A percentile compares a stretch with the other conserved stretches of the same genome.
phyloP scores from a whole-genome alignment of 1,140 invertebrate genomes.

The Drosophila ohnishii region DNA sequence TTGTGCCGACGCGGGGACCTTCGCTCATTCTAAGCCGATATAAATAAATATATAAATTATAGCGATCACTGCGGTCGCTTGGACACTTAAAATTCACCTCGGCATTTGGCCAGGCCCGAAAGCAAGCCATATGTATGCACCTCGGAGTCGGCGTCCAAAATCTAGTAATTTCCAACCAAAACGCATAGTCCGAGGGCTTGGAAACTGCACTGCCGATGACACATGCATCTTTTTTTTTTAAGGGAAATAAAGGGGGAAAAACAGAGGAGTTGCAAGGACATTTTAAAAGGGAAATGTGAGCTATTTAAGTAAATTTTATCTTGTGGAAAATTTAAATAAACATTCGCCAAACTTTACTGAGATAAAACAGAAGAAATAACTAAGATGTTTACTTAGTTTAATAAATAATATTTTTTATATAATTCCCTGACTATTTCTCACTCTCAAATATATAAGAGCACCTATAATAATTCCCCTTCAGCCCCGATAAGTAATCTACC shows the following conservation, averaged over 20 bases:
- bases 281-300: neutral
- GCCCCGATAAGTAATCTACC: neutral
- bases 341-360: neutral
- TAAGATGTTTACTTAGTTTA: too few relatives aligned
- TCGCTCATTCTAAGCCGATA: conserved; percentile 45
- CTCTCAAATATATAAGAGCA: neutral
- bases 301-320: neutral
- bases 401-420: too few relatives aligned
- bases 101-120: conserved; percentile 37
- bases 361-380: too few relatives aligned
- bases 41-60: conserved; percentile 17
- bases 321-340: neutral
- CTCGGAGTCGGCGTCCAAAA: conserved; percentile 21
- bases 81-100: conserved; percentile 65
- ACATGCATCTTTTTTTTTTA: neutral
- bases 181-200: conserved; percentile 32
- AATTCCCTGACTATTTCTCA: too few relatives aligned
- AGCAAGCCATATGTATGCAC: conserved; percentile 60
- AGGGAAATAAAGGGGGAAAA: neutral
- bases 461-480: neutral
- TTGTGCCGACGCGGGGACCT: conserved; percentile 22
- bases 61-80: conserved; percentile 2
- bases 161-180: conserved; percentile 60
- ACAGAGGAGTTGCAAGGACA: neutral
- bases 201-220: conserved; percentile 12